Evolutionary conservation across 2,888 invertebrate genomes (phyloP), one percentile per base, ranked within the genome.

Genomic region (Ornithoptera alexandrae): DNA sequence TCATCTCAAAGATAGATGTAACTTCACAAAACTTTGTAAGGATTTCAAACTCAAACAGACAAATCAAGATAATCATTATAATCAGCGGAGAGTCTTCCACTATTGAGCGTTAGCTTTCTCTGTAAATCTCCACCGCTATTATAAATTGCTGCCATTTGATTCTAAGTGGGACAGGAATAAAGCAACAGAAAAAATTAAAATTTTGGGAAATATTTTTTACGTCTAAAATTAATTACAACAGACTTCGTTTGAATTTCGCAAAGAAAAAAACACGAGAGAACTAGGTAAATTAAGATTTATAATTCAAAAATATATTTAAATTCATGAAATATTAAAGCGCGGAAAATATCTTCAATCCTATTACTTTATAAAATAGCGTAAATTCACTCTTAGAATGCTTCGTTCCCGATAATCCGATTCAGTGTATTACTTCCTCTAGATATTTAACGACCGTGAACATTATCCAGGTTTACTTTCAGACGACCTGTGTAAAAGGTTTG

Each of bases 301-400:
- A 18, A 50, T 50, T 50, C 5, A 50, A 57, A 30, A 57, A 20
- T 57, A 2, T 0, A 18, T 57, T n/a, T 22, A 57, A 57, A 22
- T 20, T 20, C 20, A 7, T 20, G 10, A 57, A 18, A 57, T 57
- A 57, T 10, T 57, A 20, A 57, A 46, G 22, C 24, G 58, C 18
- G 59, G 12, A 65, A 46, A 59, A 46, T 59, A 59, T 36, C 12
- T 8, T 7, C 42, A 66, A 66, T 60, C 60, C 60, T 60, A 66
- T 66, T 66, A 66, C 36, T 60, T 60, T 61, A 61, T 50, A 36
- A 66, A 66, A 66, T 60, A n/a, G 59, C 66, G 60, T 60, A 66
- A 66, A 66, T 66, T 60, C 66, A 36, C 30, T 20, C 60, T 60
- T 59, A 59, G 46, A 59, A 46, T 65, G 59, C 30, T 59, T 12